Evolutionary conservation across 2,888 invertebrate genomes (phyloP), one percentile per base, ranked within the genome.

Genomic region (Hemaris fuciformis): DNA sequence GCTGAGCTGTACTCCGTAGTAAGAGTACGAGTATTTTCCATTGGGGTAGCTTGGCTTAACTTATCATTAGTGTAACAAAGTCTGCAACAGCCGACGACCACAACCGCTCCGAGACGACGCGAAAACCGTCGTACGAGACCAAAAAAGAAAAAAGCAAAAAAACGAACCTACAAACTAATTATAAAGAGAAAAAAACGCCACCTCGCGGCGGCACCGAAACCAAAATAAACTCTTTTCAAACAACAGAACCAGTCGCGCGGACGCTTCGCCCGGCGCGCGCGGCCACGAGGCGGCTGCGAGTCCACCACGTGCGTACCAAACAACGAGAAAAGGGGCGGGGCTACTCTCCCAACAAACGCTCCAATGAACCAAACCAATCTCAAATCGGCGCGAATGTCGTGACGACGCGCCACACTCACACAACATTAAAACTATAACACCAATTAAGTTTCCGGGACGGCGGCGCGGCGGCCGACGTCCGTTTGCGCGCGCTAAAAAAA

Each of bases 401-500:
- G 41, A 41, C 41, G 3, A 41, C 1, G n/a, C n/a, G 23, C 25
- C 31, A 31, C 15, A 67, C 48, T 64, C 64, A 69, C 62, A 56
- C 84, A 85, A 85, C 84, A 85, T 85, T 85, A 85, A 80, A 84
- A 76, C 78, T 83, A 85, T 85, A 53, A 53, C 85, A 73, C 76
- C 82, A 84, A 76, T 71, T 77, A 66, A 61, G 53, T 53, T 53
- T 53, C 31, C 27, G 53, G 18, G 53, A 27, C 53, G 53, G 15
- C 46, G 13, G 23, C 23, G n/a, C 13, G 22, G 23, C 1, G 2
- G 15, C 5, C 48, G 23, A 10, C 25, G 25, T 15, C 48, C 23
- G 82, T 76, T 87, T 88, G 90, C 91, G 88, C 89, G 84, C 82
- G 84, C 89, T 82, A 84, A 87, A 88, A 82, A 79, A 85, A 85